phyloP scores from a whole-genome alignment of 2,797 vertebrate genomes.

The Melanotaenia parkinsoni region DNA sequence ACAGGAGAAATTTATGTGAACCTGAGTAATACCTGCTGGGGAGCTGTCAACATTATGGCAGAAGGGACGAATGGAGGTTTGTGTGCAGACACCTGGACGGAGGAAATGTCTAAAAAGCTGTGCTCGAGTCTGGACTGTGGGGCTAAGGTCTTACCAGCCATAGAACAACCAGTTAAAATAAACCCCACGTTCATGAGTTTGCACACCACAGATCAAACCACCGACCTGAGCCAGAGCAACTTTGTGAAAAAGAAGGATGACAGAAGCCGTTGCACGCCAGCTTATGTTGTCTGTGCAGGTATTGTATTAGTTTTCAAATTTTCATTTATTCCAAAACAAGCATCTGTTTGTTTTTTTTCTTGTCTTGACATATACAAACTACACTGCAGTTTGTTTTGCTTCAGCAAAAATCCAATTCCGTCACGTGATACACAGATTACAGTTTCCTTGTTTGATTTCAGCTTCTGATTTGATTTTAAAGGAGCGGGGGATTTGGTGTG shows the following conservation, averaged over 20 bases:
- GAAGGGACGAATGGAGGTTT: background rate
- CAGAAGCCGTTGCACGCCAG: fast-evolving
- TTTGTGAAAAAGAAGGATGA: slow-evolving; percentile 10
- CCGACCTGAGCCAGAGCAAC: slow-evolving; percentile 33
- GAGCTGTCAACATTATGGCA: slow-evolving; percentile 38
- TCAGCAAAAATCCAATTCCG: no score
- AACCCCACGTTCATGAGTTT: slow-evolving; percentile 12
- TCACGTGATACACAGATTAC: no score
- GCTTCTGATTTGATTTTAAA: no score
- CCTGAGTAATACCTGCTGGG: slow-evolving; percentile 32
- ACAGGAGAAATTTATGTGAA: background rate
- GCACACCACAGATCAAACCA: fast-evolving
- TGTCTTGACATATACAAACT: background rate
- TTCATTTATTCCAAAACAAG: fast-evolving
- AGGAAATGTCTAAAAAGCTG: background rate
- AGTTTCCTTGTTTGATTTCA: no score
- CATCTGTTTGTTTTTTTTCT: background rate
- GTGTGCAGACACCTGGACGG: slow-evolving; percentile 50
- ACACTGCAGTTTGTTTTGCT: no score
- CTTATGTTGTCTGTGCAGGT: slow-evolving; percentile 74
- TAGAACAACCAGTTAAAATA: fast-evolving
- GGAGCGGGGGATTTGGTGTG: no score
- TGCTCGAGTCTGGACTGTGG: slow-evolving; percentile 66
- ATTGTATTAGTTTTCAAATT: background rate
- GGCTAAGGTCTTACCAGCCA: fast-evolving